A percentile compares a stretch with the other conserved stretches of the same genome.
Evolutionary conservation across 2,797 vertebrate species (phyloP).

Genomic region (Malurus leucopterus): DNA sequence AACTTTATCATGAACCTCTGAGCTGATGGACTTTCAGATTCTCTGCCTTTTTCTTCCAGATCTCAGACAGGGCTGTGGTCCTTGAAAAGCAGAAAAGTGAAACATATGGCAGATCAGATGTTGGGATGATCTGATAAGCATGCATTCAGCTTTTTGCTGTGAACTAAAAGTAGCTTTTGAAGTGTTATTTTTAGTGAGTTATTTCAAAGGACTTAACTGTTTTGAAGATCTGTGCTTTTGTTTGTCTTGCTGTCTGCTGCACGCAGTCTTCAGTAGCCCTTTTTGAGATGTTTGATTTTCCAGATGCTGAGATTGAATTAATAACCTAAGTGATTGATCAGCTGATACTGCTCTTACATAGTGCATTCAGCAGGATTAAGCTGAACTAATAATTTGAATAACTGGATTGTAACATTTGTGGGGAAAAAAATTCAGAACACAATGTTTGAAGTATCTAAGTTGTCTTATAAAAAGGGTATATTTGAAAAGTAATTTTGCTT

Average conservation of each 20-base stretch:
- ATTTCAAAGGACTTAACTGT: not conserved
- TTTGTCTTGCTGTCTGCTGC: not conserved
- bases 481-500: not conserved
- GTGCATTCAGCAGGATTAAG: not conserved
- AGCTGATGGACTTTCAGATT: not conserved
- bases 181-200: conserved; percentile 23
- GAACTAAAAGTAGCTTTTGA: conserved; percentile 23
- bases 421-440: not conserved
- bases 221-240: not conserved
- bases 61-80: not conserved
- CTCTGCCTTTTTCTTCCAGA: not conserved
- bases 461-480: not conserved
- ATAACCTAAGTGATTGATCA: not conserved
- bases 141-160: conserved; percentile 7
- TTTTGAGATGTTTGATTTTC: not conserved
- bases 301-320: not conserved
- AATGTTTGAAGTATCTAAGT: not conserved
- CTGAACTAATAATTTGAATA: not conserved
- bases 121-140: conserved; percentile 11
- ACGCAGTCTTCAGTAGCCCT: not conserved
- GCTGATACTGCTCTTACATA: not conserved
- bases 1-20: not conserved
- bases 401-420: not conserved
- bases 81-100: not conserved
- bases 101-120: conserved; percentile 1